These are phyloP conservation scores for Plutomurus gul DNA, from an alignment of 1,140 invertebrate genomes.

Conservation along the genomic window DNA sequence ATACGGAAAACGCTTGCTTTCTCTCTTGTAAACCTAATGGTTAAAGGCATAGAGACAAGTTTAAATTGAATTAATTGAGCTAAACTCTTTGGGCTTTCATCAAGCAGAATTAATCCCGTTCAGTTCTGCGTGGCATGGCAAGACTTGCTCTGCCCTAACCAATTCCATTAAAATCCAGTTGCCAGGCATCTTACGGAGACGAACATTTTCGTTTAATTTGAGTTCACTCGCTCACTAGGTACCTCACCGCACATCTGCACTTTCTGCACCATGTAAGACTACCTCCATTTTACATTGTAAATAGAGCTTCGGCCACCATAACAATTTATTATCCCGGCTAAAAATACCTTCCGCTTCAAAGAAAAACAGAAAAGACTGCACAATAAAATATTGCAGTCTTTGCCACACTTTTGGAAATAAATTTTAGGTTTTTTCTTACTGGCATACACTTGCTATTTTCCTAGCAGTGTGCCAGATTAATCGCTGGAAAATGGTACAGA, in stretches of 20 bases:
- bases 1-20: conserved; percentile 5
- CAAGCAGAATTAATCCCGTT: conserved; percentile 23
- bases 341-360: no score
- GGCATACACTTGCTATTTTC: no score
- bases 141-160: conserved; percentile 14
- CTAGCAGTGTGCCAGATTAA: no score
- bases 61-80: conserved; percentile 30
- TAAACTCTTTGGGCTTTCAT: conserved; percentile 29
- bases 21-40: conserved; percentile 10
- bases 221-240: background rate
- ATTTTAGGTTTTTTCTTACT: no score
- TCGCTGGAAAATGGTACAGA: no score
- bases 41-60: conserved; percentile 24
- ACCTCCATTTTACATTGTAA: background rate
- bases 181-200: background rate
- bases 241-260: no score
- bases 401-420: no score
- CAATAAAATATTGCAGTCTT: no score
- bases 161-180: conserved; percentile 30
- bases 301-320: background rate
- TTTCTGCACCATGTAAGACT: no score
- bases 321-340: no score
- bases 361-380: no score
- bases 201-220: conserved; percentile 1
- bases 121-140: conserved; percentile 6